These are phyloP conservation scores for Actinopyga echinites DNA, from an alignment of 53 echinoderm and acorn worm genomes.

Conservation along the genomic window DNA sequence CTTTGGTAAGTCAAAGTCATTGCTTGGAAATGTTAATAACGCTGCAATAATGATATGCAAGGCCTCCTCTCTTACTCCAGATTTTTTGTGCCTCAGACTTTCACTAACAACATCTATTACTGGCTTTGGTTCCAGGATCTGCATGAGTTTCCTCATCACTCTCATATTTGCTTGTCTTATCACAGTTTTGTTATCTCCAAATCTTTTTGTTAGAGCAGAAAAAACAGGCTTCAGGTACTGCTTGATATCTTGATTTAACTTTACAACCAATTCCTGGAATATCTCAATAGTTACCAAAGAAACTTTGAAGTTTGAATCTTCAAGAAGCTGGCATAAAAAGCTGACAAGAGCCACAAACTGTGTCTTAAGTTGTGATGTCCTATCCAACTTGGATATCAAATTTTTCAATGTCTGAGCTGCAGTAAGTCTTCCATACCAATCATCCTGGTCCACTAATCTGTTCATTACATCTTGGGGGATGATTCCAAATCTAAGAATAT, in stretches of 20 bases:
- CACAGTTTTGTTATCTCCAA: slow-evolving; percentile 93
- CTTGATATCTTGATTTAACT: slow-evolving; percentile 76
- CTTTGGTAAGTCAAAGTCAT: slow-evolving; percentile 95
- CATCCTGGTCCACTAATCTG: slow-evolving; percentile 75
- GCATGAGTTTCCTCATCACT: slow-evolving; percentile 96
- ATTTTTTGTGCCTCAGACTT: slow-evolving; percentile 82
- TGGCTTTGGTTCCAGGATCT: slow-evolving; percentile 79
- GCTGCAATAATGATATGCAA: slow-evolving; percentile 92
- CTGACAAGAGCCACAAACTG: slow-evolving; percentile 86
- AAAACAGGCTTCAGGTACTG: slow-evolving; percentile 82
- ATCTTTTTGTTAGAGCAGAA: slow-evolving; percentile 84
- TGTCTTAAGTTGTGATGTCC: slow-evolving; percentile 57
- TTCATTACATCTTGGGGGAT: slow-evolving; percentile 78
- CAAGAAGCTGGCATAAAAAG: slow-evolving; percentile 91
- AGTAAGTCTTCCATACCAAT: slow-evolving; percentile 81
- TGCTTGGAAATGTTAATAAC: slow-evolving; percentile 94
- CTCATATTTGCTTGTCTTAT: slow-evolving; percentile 96
- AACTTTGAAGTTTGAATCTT: slow-evolving; percentile 96
- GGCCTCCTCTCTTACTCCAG: slow-evolving; percentile 95
- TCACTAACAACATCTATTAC: slow-evolving; percentile 80
- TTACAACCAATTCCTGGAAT: slow-evolving; percentile 72
- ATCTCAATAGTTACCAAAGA: slow-evolving; percentile 79
- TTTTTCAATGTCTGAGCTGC: slow-evolving; percentile 80
- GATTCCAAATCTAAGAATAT: slow-evolving; percentile 71
- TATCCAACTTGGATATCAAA: slow-evolving; percentile 60